Base-by-base conservation (phyloP, 1,140 invertebrate species). In the Mylabris phalerata region DNA sequence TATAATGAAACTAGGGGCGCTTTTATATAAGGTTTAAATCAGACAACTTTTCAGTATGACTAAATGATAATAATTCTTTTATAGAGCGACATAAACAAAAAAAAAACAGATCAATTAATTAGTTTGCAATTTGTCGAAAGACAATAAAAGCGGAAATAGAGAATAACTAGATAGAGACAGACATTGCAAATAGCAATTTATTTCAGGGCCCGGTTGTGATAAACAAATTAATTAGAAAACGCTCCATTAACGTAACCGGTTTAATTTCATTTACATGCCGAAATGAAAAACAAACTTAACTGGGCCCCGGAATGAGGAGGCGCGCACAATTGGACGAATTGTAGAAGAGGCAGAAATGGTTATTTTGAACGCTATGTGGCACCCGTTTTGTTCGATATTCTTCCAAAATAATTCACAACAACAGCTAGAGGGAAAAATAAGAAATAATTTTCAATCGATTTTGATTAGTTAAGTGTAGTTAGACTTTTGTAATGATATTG, bases 401-500 rank as follows among this genome's bases (percentile, higher is more conserved):
- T 7, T 5, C 32, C 32, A 32, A 7, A 32, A 32, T 5, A 3
- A 42, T n/a, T 4, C 41, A 1, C 1, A 19, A 19, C 19, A 19
- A n/a, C 50, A 47, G 43, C 62, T 56, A 48, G 48, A 56, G 48
- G 38, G 46, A 62, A 64, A 60, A 66, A 66, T 67, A 64, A 67
- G 66, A 61, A 59, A 66, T 60, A 67, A 66, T 67, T 60, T 50
- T 55, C 55, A 61, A 70, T 70, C 67, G 68, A 70, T 70, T 70
- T 67, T 70, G 19, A 70, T 70, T 70, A 69, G 68, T 67, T 70
- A 70, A 70, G 67, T 64, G 64, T 66, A 67, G 64, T 66, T 69
- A 70, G 67, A 70, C 65, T 70, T 69, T 69, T 66, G 68, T 70
- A 70, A 70, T 70, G 65, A 69, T 67, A 65, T 69, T 66, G 67